Conservation (phyloP, 2,888 invertebrate genomes). For the Seira sanloemensis region DNA sequence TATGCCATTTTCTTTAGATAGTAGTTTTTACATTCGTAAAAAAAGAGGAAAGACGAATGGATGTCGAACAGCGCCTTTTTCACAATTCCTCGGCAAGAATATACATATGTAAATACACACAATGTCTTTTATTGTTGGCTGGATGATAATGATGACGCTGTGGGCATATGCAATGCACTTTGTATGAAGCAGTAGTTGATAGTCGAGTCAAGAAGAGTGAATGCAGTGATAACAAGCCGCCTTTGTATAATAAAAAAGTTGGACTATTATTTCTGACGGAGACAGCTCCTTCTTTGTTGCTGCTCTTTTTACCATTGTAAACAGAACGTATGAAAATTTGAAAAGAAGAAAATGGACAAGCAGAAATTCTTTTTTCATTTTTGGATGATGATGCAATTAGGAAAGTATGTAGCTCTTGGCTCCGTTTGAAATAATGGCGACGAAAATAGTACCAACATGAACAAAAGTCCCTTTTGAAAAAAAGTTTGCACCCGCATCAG, state of each 20-base stretch:
- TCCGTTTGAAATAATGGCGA: not conserved
- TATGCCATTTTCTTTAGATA: too few relatives aligned
- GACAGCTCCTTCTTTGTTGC: not conserved
- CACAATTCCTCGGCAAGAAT: too few relatives aligned
- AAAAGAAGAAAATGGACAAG: not conserved
- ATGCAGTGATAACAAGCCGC: not conserved
- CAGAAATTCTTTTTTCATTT: not conserved
- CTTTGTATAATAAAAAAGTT: not conserved
- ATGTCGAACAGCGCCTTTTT: too few relatives aligned
- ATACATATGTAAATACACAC: too few relatives aligned
- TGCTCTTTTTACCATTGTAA: not conserved
- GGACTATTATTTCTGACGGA: not conserved
- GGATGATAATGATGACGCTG: too few relatives aligned
- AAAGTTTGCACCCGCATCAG: constrained; percentile 17
- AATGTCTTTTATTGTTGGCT: too few relatives aligned
- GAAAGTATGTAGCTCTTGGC: constrained; percentile 17
- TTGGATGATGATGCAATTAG: constrained; percentile 50
- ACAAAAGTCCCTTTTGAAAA: not conserved
- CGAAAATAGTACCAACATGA: not conserved
- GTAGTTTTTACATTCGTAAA: too few relatives aligned
- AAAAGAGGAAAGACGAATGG: too few relatives aligned
- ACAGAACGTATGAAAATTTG: not conserved
- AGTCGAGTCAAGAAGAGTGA: too few relatives aligned
- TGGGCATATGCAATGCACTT: too few relatives aligned
- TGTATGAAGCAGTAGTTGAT: too few relatives aligned